Evolutionary conservation across 64 coral and sea anemone species (phyloP), one percentile per base, ranked within the genome.

Genomic region (Actinia tenebrosa): DNA sequence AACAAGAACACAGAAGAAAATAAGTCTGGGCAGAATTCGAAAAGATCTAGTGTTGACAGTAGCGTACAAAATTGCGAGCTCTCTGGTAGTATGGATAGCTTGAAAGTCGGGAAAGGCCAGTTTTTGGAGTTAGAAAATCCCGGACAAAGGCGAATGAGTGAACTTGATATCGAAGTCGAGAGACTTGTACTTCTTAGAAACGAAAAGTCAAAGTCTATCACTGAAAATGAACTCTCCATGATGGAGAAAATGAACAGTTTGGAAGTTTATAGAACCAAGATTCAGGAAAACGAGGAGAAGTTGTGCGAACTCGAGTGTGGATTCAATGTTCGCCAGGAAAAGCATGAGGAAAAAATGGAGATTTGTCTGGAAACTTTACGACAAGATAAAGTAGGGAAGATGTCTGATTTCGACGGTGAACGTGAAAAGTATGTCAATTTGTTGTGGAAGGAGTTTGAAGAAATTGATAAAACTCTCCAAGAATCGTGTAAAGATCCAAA

Each of bases 231-330:
- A 3, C 56, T 78, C 5, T 22, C 78, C 13, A 82, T 87, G 80
- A 64, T 80, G 60, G 85, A 71, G 27, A 80, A 87, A 54, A 87
- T 87, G 5, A 92, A 86, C 26, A 92, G 26, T 30, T 42, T 92
- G 37, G 90, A 92, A 43, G 89, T 87, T 18, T 90, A 79, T 26
- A 80, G 80, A 4, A 83, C 61, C 10, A 86, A 97, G 79, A 46
- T 91, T 23, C 82, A 89, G 44, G 86, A 92, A 88, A 97, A 90
- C 64, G 94, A 97, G 64, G 91, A 84, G 44, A 92, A 88, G 55
- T 84, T 97, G 58, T 82, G 87, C 45, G 78, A 87, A 89, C 84
- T 93, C 1, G 86, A 84, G 55, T 60, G 85, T 20, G 46, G 52
- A 23, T 93, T 78, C 80, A 93, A 84, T 13, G 30, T 47, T 11